Conservation (phyloP, 23 tunicate species). For the Clavelina lepadiformis region DNA sequence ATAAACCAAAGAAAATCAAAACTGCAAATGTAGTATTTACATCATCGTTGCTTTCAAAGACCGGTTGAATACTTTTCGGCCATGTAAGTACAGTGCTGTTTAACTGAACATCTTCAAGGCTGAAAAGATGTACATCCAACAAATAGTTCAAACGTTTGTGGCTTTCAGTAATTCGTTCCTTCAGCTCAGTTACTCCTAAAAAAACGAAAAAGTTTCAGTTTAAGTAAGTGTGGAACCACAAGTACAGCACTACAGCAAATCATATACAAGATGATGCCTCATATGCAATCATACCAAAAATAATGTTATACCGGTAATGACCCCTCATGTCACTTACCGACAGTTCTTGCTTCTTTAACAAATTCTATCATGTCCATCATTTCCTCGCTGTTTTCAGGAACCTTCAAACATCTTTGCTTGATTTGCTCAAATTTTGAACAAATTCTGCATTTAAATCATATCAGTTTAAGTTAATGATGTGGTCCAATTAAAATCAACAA, state of each 20-base stretch:
- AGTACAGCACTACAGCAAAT: background rate
- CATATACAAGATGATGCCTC: background rate
- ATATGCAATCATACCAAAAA: background rate
- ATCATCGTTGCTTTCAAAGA: constrained; percentile 81
- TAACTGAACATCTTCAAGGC: constrained; percentile 67
- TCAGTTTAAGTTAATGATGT: background rate
- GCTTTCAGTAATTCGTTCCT: constrained; percentile 60
- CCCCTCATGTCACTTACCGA: constrained; percentile 59
- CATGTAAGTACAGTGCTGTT: constrained; percentile 89
- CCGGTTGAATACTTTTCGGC: constrained; percentile 66
- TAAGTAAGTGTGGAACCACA: background rate
- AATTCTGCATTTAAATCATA: constrained; percentile 31
- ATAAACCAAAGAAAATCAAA: background rate
- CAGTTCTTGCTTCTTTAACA: constrained; percentile 68
- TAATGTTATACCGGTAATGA: too few relatives aligned
- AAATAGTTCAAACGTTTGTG: constrained; percentile 69
- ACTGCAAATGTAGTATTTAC: constrained; percentile 14
- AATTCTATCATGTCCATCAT: constrained; percentile 89
- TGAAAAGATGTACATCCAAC: constrained; percentile 81
- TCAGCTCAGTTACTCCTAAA: constrained; percentile 74
- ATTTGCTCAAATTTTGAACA: constrained; percentile 72
- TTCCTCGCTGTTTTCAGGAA: constrained; percentile 92
- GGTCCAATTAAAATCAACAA: background rate
- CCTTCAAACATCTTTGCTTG: constrained; percentile 71
- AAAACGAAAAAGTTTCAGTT: too few relatives aligned